Percentiles rank a stretch among this genome's conserved stretches.
These are phyloP conservation scores for Nomada fabriciana DNA, from an alignment of 2,888 invertebrate species.

Conservation along the genomic window DNA sequence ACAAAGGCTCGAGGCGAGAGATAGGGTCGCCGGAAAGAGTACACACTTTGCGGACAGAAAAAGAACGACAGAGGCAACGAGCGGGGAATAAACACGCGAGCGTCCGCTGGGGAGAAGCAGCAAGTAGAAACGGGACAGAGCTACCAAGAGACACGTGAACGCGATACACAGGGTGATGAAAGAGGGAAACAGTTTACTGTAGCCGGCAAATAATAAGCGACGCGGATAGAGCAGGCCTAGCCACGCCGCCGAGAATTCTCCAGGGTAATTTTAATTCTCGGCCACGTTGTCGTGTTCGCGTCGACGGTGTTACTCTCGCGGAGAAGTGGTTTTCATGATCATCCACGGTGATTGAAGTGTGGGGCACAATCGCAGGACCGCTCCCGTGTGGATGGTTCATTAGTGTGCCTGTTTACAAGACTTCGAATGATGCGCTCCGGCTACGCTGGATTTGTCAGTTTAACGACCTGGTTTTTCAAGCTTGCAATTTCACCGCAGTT, in stretches of 20 bases:
- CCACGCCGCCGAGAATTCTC: constrained; percentile 67
- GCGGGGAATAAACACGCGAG: constrained; percentile 24
- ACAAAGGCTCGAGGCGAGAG: constrained; percentile 37
- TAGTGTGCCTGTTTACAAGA: constrained; percentile 63
- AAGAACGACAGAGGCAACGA: neutral
- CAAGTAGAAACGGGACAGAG: neutral
- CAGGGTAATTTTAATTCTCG: constrained; percentile 76
- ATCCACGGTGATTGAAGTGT: constrained; percentile 61
- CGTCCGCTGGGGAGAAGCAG: constrained; percentile 18
- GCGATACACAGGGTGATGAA: neutral
- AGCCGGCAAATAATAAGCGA: constrained; percentile 41
- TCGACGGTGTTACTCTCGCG: constrained; percentile 21
- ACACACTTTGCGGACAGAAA: neutral
- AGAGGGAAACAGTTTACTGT: constrained; percentile 46
- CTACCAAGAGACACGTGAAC: constrained; percentile 15
- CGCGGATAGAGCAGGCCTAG: constrained; percentile 33
- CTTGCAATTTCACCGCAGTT: neutral
- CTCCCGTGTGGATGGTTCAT: constrained; percentile 59
- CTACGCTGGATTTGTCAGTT: constrained; percentile 63
- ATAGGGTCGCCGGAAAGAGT: constrained; percentile 3
- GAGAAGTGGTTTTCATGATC: constrained; percentile 60
- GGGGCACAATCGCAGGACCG: constrained; percentile 30
- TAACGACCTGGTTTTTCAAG: constrained; percentile 62
- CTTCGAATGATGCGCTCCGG: constrained; percentile 37
- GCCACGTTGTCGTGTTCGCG: constrained; percentile 58